Evolutionary conservation across 2,113 vertebrate species (phyloP).

Genomic region (Petaurus breviceps): DNA sequence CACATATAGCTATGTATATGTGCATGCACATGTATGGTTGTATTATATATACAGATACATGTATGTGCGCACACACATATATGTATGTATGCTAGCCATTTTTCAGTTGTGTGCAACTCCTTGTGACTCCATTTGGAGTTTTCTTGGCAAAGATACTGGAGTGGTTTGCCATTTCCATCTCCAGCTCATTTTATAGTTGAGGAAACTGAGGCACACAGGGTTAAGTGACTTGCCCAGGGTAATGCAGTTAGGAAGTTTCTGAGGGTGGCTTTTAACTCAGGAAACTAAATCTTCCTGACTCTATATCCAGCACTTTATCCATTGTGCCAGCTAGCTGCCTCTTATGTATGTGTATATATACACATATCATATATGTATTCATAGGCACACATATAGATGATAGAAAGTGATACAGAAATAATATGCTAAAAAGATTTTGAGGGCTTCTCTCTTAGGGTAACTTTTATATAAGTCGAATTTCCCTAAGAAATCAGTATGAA

Average conservation of each 20-base stretch:
- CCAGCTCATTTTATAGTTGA: background rate
- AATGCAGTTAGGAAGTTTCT: background rate
- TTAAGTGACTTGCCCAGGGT: background rate
- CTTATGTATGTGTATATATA: background rate
- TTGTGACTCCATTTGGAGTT: background rate
- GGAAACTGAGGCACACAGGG: background rate
- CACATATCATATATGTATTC: background rate
- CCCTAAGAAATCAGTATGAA: background rate
- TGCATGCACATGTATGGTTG: background rate
- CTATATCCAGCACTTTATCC: background rate
- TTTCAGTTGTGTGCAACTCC: background rate
- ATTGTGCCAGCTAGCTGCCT: background rate
- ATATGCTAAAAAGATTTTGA: background rate
- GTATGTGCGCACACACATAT: too few species aligned
- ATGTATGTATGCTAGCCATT: background rate
- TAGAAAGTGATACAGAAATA: background rate
- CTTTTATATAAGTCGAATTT: background rate
- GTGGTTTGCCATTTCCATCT: background rate
- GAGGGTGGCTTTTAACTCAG: background rate
- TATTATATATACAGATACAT: background rate
- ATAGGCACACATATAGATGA: background rate
- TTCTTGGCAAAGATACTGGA: background rate
- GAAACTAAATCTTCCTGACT: background rate
- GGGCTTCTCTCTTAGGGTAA: background rate
- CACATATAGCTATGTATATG: background rate